Evolutionary conservation across 2,797 vertebrate genomes (phyloP).

Genomic region (Leucoraja ocellata): DNA sequence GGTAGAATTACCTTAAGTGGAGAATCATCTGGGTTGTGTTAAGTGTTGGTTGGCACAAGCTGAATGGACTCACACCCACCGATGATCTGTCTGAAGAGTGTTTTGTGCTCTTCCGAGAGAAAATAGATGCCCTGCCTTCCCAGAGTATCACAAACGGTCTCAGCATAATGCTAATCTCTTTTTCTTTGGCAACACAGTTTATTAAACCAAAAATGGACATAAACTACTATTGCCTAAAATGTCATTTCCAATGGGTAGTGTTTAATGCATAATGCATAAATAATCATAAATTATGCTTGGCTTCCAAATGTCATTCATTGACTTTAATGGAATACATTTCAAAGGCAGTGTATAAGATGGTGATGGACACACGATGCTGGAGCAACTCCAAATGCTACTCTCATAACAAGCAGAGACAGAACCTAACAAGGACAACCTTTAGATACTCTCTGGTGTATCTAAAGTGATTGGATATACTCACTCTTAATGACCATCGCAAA

Average conservation of each 20-base stretch:
- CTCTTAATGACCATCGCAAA: neutral
- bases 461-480: neutral
- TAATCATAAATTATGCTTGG: too few species aligned
- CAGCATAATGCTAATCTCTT: neutral
- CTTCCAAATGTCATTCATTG: too few species aligned
- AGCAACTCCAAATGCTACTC: neutral
- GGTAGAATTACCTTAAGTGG: conserved; percentile 32
- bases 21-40: conserved; percentile 31
- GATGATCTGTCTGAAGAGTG: conserved; percentile 3
- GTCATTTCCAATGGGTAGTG: too few species aligned
- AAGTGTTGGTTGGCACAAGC: conserved; percentile 28
- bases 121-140: neutral
- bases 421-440: neutral
- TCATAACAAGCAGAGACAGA: neutral
- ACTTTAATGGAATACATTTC: too few species aligned
- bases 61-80: conserved; percentile 21
- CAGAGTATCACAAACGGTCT: neutral
- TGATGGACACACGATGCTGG: too few species aligned
- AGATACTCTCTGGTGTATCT: neutral
- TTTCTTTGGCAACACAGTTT: neutral
- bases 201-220: neutral
- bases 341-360: too few species aligned
- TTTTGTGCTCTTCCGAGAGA: neutral
- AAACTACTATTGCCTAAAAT: neutral
- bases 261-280: too few species aligned